Evolutionary conservation across 2,797 vertebrate species (phyloP).

Genomic region (Agapornis canus): DNA sequence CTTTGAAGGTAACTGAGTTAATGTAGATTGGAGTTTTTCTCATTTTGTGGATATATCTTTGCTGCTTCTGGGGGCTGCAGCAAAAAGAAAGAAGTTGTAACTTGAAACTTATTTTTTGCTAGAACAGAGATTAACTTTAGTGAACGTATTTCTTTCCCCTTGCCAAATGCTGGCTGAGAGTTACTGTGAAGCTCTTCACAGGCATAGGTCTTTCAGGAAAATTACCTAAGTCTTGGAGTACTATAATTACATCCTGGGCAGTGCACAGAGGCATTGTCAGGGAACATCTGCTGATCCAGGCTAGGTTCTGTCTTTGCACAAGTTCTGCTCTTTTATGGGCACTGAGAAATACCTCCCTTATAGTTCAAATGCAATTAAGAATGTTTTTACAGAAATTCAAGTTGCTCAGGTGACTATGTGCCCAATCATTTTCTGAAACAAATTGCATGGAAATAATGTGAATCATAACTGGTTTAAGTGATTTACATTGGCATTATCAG

Average conservation of each 20-base stretch:
- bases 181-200: background rate
- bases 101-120: background rate
- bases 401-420: rapidly evolving
- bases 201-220: background rate
- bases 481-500: background rate
- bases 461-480: background rate
- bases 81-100: background rate
- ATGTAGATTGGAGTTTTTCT: background rate
- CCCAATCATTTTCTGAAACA: background rate
- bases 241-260: no score
- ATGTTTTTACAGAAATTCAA: background rate
- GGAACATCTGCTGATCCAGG: background rate
- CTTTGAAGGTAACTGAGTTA: background rate
- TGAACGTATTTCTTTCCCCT: background rate
- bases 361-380: background rate
- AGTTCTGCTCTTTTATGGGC: background rate
- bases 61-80: background rate
- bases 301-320: background rate
- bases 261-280: background rate
- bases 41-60: background rate
- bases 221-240: background rate
- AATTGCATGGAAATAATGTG: background rate
- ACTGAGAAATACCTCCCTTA: background rate
- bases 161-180: background rate
- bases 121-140: background rate